phyloP scores from a whole-genome alignment of 2,888 invertebrate genomes.

The Drosophila tripunctata region DNA sequence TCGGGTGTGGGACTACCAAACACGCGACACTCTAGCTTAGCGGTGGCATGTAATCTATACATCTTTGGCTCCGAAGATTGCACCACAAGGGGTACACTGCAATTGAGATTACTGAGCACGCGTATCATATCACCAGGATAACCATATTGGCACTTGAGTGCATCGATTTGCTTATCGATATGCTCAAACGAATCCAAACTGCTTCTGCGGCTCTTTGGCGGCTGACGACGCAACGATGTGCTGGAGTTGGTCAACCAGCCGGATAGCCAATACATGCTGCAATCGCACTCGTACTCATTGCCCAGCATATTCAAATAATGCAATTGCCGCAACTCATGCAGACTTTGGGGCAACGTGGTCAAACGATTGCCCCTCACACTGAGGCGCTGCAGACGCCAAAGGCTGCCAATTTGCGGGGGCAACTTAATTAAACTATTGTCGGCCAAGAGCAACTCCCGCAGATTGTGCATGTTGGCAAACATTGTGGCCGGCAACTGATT shows the following conservation, averaged over 20 bases:
- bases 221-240: conserved; percentile 74
- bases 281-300: conserved; percentile 94
- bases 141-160: conserved; percentile 88
- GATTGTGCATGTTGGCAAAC: conserved; percentile 86
- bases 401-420: conserved; percentile 80
- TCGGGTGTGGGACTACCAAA: conserved; percentile 91
- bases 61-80: conserved; percentile 87
- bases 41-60: conserved; percentile 88
- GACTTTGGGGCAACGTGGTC: conserved; percentile 88
- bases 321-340: conserved; percentile 88
- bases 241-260: conserved; percentile 85
- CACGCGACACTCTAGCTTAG: conserved; percentile 91
- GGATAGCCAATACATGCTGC: conserved; percentile 92
- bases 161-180: conserved; percentile 84
- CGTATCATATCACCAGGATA: conserved; percentile 89
- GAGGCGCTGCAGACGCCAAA: conserved; percentile 86
- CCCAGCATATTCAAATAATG: conserved; percentile 88
- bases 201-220: conserved; percentile 82
- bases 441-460: conserved; percentile 88
- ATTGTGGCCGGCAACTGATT: conserved; percentile 87
- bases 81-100: conserved; percentile 87
- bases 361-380: conserved; percentile 90
- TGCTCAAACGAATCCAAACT: conserved; percentile 58
- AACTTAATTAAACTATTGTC: conserved; percentile 88
- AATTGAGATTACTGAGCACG: conserved; percentile 89